phyloP scores from a whole-genome alignment of 1,140 invertebrate species.

The Eciton burchellii region DNA sequence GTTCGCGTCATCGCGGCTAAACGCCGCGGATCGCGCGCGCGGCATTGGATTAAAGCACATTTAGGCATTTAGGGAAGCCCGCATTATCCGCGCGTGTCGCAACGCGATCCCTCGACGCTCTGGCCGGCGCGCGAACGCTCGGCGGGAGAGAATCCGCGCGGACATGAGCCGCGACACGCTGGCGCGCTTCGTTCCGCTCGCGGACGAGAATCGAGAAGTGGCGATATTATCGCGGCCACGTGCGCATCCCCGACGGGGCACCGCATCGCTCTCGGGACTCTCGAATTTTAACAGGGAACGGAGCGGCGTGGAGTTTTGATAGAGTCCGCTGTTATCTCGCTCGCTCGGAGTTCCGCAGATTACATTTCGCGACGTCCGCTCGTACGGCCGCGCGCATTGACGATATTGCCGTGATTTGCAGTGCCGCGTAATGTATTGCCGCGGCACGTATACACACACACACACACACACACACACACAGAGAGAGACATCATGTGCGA shows the following conservation, averaged over 20 bases:
- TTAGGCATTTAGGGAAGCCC: not conserved
- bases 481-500: too few species aligned
- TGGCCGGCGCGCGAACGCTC: not conserved
- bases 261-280: not conserved
- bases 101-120: slow-evolving; percentile 50
- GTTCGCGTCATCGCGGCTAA: slow-evolving; percentile 15
- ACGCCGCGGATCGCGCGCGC: slow-evolving; percentile 11
- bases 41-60: slow-evolving; percentile 65
- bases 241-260: not conserved
- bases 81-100: slow-evolving; percentile 60
- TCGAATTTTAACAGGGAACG: slow-evolving; percentile 27
- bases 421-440: slow-evolving; percentile 43
- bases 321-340: slow-evolving; percentile 1
- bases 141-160: not conserved
- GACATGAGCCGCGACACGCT: slow-evolving; percentile 1
- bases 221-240: not conserved
- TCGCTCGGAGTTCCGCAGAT: slow-evolving; percentile 14
- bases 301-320: slow-evolving; percentile 27
- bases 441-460: too few species aligned
- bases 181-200: slow-evolving; percentile 17
- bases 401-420: slow-evolving; percentile 61
- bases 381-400: slow-evolving; percentile 52
- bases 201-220: slow-evolving; percentile 14
- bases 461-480: too few species aligned
- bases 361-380: slow-evolving; percentile 23